These are phyloP conservation scores for Callochromis pleurospilus DNA, from an alignment of 2,113 vertebrate genomes.

Conservation along the genomic window DNA sequence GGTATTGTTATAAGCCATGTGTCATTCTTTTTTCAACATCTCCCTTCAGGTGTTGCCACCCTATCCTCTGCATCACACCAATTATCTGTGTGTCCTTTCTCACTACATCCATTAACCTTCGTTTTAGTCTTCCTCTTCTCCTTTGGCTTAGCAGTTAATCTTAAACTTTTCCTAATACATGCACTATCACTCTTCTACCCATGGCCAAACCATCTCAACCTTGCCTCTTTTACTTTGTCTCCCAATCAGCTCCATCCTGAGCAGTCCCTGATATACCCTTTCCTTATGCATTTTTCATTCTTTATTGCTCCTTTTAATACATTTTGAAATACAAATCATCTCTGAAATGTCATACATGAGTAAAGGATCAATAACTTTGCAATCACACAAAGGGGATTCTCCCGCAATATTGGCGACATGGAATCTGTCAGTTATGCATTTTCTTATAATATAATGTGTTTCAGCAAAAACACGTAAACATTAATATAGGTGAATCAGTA, in stretches of 20 bases:
- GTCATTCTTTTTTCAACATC: background rate
- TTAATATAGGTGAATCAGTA: background rate
- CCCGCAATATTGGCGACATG: background rate
- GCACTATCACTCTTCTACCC: background rate
- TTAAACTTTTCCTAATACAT: background rate
- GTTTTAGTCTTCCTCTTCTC: background rate
- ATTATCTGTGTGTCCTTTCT: background rate
- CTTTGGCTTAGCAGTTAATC: background rate
- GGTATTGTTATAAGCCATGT: background rate
- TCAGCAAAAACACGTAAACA: background rate
- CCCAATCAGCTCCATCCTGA: background rate
- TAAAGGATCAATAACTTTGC: background rate
- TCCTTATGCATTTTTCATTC: background rate
- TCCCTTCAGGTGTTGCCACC: background rate
- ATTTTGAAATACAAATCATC: background rate
- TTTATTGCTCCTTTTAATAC: background rate
- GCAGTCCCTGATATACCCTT: background rate
- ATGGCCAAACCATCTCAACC: background rate
- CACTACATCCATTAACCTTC: background rate
- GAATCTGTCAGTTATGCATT: background rate
- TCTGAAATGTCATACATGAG: background rate
- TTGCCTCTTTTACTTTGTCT: background rate
- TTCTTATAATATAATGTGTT: background rate
- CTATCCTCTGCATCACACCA: background rate
- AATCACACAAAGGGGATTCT: background rate